These are phyloP conservation scores for Dione juno DNA, from an alignment of 2,888 invertebrate species.

Conservation along the genomic window DNA sequence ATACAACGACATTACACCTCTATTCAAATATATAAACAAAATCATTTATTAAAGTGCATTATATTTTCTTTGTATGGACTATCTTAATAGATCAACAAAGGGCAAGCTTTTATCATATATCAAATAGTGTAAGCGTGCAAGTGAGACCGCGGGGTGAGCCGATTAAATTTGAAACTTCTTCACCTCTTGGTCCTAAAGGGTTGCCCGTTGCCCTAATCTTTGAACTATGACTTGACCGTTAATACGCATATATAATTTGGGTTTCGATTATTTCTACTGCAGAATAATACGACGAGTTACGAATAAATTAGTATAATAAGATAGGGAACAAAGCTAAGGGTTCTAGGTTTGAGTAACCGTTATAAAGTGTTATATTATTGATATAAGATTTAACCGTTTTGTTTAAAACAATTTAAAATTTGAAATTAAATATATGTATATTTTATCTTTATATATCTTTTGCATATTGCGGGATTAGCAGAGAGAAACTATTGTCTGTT, in stretches of 20 bases:
- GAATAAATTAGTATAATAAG: conserved; percentile 82
- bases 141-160: conserved; percentile 61
- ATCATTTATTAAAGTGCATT: conserved; percentile 35
- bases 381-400: conserved; percentile 10
- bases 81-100: conserved; percentile 45
- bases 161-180: conserved; percentile 77
- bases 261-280: conserved; percentile 81
- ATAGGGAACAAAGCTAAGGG: conserved; percentile 78
- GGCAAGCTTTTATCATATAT: conserved; percentile 68
- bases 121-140: conserved; percentile 69
- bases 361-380: conserved; percentile 61
- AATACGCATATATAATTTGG: conserved; percentile 83
- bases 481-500: too few species aligned
- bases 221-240: conserved; percentile 84
- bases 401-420: neutral
- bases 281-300: conserved; percentile 73
- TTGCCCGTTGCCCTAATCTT: conserved; percentile 82
- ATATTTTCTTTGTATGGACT: conserved; percentile 36
- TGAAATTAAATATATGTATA: neutral
- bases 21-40: neutral
- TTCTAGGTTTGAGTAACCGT: conserved; percentile 80
- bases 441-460: neutral
- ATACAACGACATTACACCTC: conserved; percentile 29
- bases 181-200: conserved; percentile 72
- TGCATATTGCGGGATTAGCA: neutral